phyloP scores from a whole-genome alignment of 1,140 invertebrate genomes.

The Meloidogyne chitwoodi region DNA sequence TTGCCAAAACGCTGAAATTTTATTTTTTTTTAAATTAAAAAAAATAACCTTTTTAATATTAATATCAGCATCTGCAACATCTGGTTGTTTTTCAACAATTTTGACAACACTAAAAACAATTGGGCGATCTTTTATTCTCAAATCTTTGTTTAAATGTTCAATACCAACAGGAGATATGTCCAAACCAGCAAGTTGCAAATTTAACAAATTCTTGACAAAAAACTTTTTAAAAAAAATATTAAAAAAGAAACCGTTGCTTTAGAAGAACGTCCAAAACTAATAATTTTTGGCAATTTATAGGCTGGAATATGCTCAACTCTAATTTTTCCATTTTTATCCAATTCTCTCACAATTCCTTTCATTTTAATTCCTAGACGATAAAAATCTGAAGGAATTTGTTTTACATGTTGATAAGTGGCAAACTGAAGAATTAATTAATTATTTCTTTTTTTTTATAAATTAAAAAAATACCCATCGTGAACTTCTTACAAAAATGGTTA shows the following conservation, averaged over 20 bases:
- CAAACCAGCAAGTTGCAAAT: constrained; percentile 51
- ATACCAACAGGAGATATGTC: constrained; percentile 52
- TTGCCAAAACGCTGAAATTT: constrained; percentile 18
- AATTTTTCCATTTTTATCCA: constrained; percentile 42
- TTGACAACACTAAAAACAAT: constrained; percentile 54
- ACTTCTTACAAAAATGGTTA: constrained; percentile 43
- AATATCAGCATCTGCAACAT: constrained; percentile 37
- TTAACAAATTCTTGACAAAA: constrained; percentile 38
- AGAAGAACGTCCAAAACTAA: constrained; percentile 14
- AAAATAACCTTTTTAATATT: constrained; percentile 39
- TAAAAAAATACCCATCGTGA: constrained; percentile 41
- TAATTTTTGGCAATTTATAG: constrained; percentile 41
- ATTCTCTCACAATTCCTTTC: constrained; percentile 47
- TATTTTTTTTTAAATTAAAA: not conserved
- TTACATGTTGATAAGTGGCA: constrained; percentile 51
- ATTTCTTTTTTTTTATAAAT: not conserved
- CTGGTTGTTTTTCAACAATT: constrained; percentile 31
- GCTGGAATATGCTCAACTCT: constrained; percentile 51
- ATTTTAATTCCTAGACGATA: constrained; percentile 51
- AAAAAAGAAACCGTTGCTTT: constrained; percentile 21
- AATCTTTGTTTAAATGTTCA: constrained; percentile 51
- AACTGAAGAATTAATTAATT: constrained; percentile 34
- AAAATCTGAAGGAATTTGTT: constrained; percentile 54
- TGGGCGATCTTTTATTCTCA: constrained; percentile 43
- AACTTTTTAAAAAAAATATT: not conserved